phyloP scores from a whole-genome alignment of 2,797 vertebrate genomes.

The Chelon labrosus region DNA sequence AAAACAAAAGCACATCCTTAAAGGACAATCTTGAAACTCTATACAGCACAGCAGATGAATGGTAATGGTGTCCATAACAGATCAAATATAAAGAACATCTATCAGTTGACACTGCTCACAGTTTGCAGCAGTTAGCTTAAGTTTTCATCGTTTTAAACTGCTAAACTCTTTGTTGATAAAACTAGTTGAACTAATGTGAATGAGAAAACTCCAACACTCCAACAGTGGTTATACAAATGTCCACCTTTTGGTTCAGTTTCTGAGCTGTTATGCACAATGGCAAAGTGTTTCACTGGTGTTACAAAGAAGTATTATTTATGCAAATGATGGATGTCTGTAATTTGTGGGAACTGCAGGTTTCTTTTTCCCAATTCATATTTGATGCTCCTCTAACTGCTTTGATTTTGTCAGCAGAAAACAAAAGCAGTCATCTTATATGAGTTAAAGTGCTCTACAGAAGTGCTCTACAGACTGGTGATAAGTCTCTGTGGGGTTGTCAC shows the following conservation, averaged over 20 bases:
- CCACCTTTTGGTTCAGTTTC: slow-evolving; percentile 1
- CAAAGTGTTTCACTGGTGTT: not conserved
- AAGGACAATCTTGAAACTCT: slow-evolving; percentile 1
- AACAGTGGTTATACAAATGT: not conserved
- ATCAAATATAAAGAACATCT: not conserved
- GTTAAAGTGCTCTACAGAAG: not conserved
- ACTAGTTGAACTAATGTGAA: not conserved
- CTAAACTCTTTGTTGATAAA: not conserved
- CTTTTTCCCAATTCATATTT: slow-evolving; percentile 1
- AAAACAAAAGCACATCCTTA: slow-evolving; percentile 26
- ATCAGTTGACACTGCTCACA: not conserved
- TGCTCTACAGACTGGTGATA: not conserved
- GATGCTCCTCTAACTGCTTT: slow-evolving; percentile 12
- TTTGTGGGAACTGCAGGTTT: not conserved
- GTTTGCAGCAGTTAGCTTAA: not conserved
- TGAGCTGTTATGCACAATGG: not conserved
- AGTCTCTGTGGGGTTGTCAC: not conserved
- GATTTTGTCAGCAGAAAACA: not conserved
- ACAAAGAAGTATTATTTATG: not conserved
- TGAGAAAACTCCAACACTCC: not conserved
- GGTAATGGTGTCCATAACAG: not conserved
- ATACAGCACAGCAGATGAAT: slow-evolving; percentile 9
- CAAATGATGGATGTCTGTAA: too few species aligned
- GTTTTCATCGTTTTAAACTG: not conserved
- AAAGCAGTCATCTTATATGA: not conserved